Evolutionary conservation across 2,113 vertebrate species (phyloP), one percentile per base, ranked within the genome.

Genomic region (Phylloscopus whistleri): DNA sequence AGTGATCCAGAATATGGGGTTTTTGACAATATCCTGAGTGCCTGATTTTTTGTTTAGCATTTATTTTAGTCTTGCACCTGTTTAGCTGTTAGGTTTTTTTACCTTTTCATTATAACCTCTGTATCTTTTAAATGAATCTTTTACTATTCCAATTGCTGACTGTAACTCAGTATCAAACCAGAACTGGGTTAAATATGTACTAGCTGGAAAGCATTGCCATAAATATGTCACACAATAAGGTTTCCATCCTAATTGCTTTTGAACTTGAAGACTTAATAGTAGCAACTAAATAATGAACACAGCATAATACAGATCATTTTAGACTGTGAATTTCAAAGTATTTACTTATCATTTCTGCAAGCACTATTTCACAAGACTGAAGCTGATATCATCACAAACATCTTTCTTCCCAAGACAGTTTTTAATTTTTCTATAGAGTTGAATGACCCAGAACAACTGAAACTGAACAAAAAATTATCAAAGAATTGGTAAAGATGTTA

Each of bases 31-130:
- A 22, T 24, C 30, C 7, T n/a, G 10, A 16, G 7, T 70, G 7
- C 4, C 35, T 94, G 55, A 84, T 78, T 95, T 96, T 97, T 90
- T 63, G 77, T n/a, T 93, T 94, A 77, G 37, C 35, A 70, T 93
- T 95, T 93, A 59, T 95, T 96, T 96, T 60, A 91, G 19, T 56
- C 44, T 46, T 89, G 9, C 12, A 84, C 9, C 48, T 82, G 28
- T 84, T 94, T 87, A 91, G 19, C 9, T 90, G n/a, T 93, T 88
- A 83, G 22, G 51, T 91, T 85, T 23, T 82, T 72, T 73, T 31
- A 33, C 13, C 19, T 94, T 22, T 76, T 28, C 28, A 59, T 53
- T 94, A 77, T 70, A 31, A 70, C 41, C 13, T 59, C 27, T 13
- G 4, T 62, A 70, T 48, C 18, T 89, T 77, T 63, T 77, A 48